A percentile compares a stretch with the other conserved stretches of the same genome.
Evolutionary conservation across 2,113 vertebrate genomes (phyloP).

Genomic region (Pelodiscus sinensis): DNA sequence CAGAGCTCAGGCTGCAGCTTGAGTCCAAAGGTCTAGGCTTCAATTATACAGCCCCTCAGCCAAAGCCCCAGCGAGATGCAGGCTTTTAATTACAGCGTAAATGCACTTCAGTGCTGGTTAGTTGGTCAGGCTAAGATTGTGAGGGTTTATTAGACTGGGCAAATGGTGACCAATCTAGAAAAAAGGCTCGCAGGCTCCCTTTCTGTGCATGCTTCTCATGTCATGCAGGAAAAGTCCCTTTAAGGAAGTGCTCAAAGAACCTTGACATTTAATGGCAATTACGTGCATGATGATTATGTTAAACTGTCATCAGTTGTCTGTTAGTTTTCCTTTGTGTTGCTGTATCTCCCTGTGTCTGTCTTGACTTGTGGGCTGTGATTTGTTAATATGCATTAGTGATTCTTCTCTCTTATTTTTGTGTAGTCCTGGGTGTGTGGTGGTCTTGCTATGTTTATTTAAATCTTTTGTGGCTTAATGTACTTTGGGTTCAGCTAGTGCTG

Average conservation of each 20-base stretch:
- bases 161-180: neutral
- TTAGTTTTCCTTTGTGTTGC: neutral
- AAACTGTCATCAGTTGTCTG: neutral
- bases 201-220: neutral
- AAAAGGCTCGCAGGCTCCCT: neutral
- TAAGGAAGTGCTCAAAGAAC: neutral
- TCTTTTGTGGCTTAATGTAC: neutral
- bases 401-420: neutral
- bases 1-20: neutral
- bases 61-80: no score
- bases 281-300: neutral
- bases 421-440: accelerated
- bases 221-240: neutral
- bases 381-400: neutral
- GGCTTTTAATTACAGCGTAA: no score
- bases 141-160: neutral
- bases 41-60: neutral
- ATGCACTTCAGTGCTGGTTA: neutral
- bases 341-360: neutral
- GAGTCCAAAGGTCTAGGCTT: neutral
- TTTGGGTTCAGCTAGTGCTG: neutral
- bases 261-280: neutral
- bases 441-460: neutral
- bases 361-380: neutral
- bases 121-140: neutral